Conservation (phyloP, 2,797 vertebrate species). For the Scleropages formosus region DNA sequence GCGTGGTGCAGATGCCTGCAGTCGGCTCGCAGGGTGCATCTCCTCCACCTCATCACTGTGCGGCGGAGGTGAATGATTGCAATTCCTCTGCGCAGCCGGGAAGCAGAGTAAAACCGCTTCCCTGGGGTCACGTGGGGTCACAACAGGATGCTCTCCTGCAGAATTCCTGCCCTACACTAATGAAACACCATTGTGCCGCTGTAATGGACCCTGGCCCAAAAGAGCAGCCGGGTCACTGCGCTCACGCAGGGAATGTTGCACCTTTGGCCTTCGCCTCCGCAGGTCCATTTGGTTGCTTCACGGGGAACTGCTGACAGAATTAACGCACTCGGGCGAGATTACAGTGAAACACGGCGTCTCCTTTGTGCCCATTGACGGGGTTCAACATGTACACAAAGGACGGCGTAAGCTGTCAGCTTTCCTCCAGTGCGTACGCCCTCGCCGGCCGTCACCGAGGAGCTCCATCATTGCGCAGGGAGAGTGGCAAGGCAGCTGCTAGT, state of each 20-base stretch:
- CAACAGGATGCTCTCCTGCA: slow-evolving; percentile 6
- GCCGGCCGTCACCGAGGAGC: neutral
- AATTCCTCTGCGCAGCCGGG: neutral
- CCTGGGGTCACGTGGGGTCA: slow-evolving; percentile 34
- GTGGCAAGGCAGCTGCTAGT: too few species aligned
- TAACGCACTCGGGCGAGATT: neutral
- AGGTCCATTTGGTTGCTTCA: slow-evolving; percentile 3
- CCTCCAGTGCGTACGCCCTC: neutral
- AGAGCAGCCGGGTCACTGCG: slow-evolving; percentile 33
- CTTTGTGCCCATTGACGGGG: neutral
- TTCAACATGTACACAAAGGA: neutral
- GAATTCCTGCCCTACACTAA: slow-evolving; percentile 32
- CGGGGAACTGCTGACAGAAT: neutral
- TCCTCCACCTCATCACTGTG: neutral
- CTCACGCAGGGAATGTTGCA: slow-evolving; percentile 1
- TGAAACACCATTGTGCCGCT: slow-evolving; percentile 49
- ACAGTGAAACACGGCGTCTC: neutral
- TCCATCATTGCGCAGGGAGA: slow-evolving; percentile 1
- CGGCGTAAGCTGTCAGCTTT: neutral
- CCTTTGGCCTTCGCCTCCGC: neutral
- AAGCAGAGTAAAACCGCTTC: slow-evolving; percentile 20
- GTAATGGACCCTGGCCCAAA: slow-evolving; percentile 38
- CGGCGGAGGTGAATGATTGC: neutral
- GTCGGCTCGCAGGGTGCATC: too few species aligned
- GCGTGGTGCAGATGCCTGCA: too few species aligned